Base-by-base conservation (phyloP, 2,113 vertebrate species). In the Nipponia nippon region DNA sequence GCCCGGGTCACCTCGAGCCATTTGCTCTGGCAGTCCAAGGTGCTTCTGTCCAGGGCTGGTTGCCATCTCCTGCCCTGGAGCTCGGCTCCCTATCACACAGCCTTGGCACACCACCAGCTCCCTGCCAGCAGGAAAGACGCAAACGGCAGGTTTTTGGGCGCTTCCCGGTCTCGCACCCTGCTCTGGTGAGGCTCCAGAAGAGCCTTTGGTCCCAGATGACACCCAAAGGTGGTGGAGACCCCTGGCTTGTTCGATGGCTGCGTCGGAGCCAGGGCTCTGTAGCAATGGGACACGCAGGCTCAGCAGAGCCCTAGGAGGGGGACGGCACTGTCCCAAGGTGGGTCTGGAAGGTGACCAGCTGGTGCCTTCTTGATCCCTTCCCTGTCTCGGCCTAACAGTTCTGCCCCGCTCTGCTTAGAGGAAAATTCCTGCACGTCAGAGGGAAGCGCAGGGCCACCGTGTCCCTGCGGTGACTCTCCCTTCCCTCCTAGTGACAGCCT, bases 331-430 rank as follows among this genome's bases (percentile, higher is more conserved):
- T 75, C 82, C 75, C 63, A 17, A 26, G 58, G 40, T 72, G 66
- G 25, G 30, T 63, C 83, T 94, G 78, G 76, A 78, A 88, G 44
- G 89, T 81, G 58, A 83, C 55, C 81, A 83, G 46, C 72, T 83
- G 55, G 27, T 80, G 36, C 38, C n/a, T 12, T 34, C 34, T 50
- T 36, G 32, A 38, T 42, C 63, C 62, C 52, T 77, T 65, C 49
- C 27, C 34, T 72, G 32, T 19, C 53, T 78, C 32, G 21, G 38
- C 56, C 34, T 29, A 50, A 32, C 19, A 63, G 6, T 21, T 47
- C 53, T 62, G 30, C 21, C 38, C 34, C 0, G 0, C 40, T 69
- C 46, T 34, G 25, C 21, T 59, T 53, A 58, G 50, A 58, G 38
- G 61, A 29, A 52, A 27, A 32, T 50, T 75, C 62, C 36, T 40